Evolutionary conservation across 2,113 vertebrate genomes (phyloP).

Genomic region (Pristiophorus japonicus): DNA sequence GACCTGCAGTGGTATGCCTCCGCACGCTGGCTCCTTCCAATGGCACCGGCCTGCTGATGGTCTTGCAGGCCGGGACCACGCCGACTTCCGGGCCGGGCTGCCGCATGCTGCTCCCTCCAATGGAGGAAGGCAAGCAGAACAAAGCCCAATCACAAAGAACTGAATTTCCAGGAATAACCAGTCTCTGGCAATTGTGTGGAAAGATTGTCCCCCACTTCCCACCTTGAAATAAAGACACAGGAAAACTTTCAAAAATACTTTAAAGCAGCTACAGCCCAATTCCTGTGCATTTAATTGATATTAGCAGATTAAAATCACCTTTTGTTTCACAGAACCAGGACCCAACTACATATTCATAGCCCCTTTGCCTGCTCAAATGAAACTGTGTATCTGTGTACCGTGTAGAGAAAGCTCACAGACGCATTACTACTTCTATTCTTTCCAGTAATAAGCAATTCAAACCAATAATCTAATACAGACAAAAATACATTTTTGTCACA

Average conservation of each 20-base stretch:
- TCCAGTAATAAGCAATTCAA: neutral
- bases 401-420: neutral
- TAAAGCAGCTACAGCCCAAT: neutral
- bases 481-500: slow-evolving; percentile 23
- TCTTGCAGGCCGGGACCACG: no score
- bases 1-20: no score
- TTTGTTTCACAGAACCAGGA: neutral
- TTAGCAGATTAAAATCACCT: neutral
- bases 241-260: neutral
- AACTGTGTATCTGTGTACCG: no score
- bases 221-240: neutral
- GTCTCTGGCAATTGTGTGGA: neutral
- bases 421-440: neutral
- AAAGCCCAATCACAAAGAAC: neutral
- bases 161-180: neutral
- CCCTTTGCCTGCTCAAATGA: neutral
- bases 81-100: no score
- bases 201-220: neutral
- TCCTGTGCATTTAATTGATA: neutral
- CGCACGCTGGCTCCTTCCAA: no score
- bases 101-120: no score
- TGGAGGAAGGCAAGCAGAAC: no score
- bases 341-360: neutral
- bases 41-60: no score
- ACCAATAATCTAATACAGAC: neutral